Evolutionary conservation across 23 tunicate species (phyloP).

Genomic region (Styela plicata): DNA sequence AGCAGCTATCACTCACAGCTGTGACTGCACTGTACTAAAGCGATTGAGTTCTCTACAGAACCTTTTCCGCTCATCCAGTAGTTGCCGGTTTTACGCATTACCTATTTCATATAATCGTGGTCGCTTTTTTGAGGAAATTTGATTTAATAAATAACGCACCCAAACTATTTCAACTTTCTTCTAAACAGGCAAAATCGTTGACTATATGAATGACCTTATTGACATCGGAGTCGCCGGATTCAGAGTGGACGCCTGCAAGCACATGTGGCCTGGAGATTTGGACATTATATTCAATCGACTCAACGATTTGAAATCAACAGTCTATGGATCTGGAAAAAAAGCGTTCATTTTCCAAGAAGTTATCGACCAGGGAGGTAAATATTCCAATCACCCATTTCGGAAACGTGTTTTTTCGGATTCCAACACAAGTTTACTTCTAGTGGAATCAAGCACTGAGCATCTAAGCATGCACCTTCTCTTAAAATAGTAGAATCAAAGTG

Average conservation of each 20-base stretch:
- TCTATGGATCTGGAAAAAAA: slow-evolving; percentile 27
- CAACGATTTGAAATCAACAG: slow-evolving; percentile 42
- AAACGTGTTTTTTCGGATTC: too few relatives aligned
- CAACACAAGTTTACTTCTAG: too few relatives aligned
- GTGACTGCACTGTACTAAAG: too few relatives aligned
- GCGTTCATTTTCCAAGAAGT: slow-evolving; percentile 84
- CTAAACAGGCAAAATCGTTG: slow-evolving; percentile 57
- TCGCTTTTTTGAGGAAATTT: too few relatives aligned
- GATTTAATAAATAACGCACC: too few relatives aligned
- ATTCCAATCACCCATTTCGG: too few relatives aligned
- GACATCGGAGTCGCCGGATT: slow-evolving; percentile 83
- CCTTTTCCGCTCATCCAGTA: too few relatives aligned
- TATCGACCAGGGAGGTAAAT: slow-evolving; percentile 92
- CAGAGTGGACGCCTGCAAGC: slow-evolving; percentile 94
- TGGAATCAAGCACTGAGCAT: too few relatives aligned
- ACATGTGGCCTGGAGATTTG: slow-evolving; percentile 99
- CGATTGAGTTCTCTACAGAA: too few relatives aligned
- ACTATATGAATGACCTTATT: slow-evolving; percentile 62
- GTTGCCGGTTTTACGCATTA: background rate
- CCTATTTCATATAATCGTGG: background rate
- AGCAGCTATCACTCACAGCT: too few relatives aligned
- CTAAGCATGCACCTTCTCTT: too few relatives aligned
- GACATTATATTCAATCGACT: slow-evolving; percentile 52
- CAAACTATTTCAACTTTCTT: background rate
- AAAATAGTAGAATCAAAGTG: too few relatives aligned